phyloP scores from a whole-genome alignment of 2,113 vertebrate species.

The Chionomys nivalis region DNA sequence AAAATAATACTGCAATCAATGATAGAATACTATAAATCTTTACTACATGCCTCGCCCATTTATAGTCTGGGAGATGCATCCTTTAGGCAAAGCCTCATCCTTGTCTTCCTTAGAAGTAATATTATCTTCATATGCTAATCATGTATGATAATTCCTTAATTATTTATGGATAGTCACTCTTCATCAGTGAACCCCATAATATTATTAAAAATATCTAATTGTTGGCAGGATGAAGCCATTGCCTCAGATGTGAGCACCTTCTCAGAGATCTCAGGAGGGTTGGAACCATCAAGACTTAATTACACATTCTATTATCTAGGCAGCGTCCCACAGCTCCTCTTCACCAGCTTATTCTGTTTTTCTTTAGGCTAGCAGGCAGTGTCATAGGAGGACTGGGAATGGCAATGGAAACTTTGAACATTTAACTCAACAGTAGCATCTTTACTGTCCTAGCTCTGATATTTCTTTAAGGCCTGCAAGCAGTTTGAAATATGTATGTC shows the following conservation, averaged over 20 bases:
- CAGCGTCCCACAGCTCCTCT: not conserved
- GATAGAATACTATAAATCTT: not conserved
- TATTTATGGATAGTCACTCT: slow-evolving; percentile 5
- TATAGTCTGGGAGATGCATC: not conserved
- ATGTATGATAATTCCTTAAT: not conserved
- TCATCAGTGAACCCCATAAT: not conserved
- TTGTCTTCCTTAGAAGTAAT: not conserved
- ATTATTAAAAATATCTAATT: not conserved
- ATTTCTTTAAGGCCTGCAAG: not conserved
- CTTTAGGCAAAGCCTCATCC: not conserved
- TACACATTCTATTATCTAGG: too few relatives aligned
- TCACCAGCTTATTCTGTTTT: not conserved
- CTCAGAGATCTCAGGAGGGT: too few relatives aligned
- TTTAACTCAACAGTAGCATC: not conserved
- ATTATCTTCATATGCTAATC: not conserved
- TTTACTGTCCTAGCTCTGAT: rapidly evolving
- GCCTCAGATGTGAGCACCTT: not conserved
- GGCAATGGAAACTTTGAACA: not conserved
- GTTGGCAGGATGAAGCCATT: not conserved
- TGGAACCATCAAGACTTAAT: not conserved
- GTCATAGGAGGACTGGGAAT: not conserved
- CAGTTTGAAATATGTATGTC: not conserved
- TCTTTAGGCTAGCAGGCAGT: not conserved
- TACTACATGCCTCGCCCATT: not conserved
- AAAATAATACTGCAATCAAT: not conserved